A percentile compares a stretch with the other conserved stretches of the same genome.
These are phyloP conservation scores for Astreopora myriophthalma DNA, from an alignment of 64 coral and sea anemone genomes.

Conservation along the genomic window DNA sequence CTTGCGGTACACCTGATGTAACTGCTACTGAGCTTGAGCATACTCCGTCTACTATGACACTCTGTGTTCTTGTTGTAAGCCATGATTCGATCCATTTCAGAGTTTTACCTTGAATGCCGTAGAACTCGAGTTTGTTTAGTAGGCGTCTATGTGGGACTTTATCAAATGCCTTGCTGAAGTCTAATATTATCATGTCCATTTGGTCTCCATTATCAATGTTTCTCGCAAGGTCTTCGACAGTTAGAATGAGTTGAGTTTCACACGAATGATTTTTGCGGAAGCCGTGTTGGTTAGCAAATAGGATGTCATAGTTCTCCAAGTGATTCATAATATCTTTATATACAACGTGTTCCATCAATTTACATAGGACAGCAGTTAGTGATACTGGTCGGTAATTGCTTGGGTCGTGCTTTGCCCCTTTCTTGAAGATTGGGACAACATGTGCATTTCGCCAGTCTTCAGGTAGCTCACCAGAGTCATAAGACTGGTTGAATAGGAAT, in stretches of 20 bases:
- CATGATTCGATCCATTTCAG: conserved; percentile 39
- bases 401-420: conserved; percentile 43
- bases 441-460: conserved; percentile 50
- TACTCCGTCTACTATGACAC: conserved; percentile 39
- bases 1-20: conserved; percentile 40
- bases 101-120: conserved; percentile 50
- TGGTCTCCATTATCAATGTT: conserved; percentile 48
- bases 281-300: conserved; percentile 59
- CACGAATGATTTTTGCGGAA: conserved; percentile 62
- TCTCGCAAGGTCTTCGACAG: conserved; percentile 51
- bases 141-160: conserved; percentile 46
- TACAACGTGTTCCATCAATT: conserved; percentile 62
- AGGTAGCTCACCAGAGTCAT: conserved; percentile 20
- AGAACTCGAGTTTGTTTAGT: conserved; percentile 37
- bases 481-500: conserved; percentile 29
- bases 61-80: conserved; percentile 57
- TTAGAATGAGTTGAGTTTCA: conserved; percentile 54
- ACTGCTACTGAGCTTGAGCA: conserved; percentile 23
- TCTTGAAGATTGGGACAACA: conserved; percentile 47
- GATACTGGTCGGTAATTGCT: conserved; percentile 55
- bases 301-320: conserved; percentile 27
- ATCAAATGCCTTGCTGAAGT: conserved; percentile 63
- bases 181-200: conserved; percentile 40
- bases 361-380: conserved; percentile 55
- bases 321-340: conserved; percentile 40